Evolutionary conservation across 2,797 vertebrate genomes (phyloP), one percentile per base, ranked within the genome.

Genomic region (Lemur catta): DNA sequence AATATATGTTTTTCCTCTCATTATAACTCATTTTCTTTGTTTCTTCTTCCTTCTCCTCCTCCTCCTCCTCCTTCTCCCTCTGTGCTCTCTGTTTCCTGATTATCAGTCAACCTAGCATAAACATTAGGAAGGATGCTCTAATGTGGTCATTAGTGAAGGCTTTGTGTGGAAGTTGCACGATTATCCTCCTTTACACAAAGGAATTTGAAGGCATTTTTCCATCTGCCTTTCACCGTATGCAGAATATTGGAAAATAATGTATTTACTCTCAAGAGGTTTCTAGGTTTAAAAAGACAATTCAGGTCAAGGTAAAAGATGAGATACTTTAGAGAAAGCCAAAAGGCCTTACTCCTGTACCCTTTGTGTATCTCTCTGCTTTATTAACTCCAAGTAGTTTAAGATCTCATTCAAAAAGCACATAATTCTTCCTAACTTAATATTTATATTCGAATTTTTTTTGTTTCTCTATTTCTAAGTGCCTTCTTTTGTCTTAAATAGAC

Each of bases 211-310:
- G 13, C 20, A 61, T 80, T 84, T 94, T 85, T 69, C 52, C 30
- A 46, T 35, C 52, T 87, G 33, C 86, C 76, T 94, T 80, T 89
- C 57, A 65, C 63, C 14, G 46, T 33, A 59, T 22, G 26, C 24
- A 76, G 17, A 74, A 74, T 57, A 82, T 69, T 71, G 28, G 38
- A 94, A 96, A 90, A 71, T 35, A 61, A 94, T 92, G 11, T 87
- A 69, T 94, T 94, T 93, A 80, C 41, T 87, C 38, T 96, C 43
- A 84, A 43, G 87, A 78, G 71, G 50, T 43, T 97, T 85, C 86
- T 72, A 52, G 50, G 6, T 94, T 80, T 80, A 48, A 76, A 92
- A 76, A 84, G 74, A 79, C 52, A 85, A 2, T 74, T 26, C 14
- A 55, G 67, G 55, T 94, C 67, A 89, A 74, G 33, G 28, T 33